phyloP scores from a whole-genome alignment of 2,888 invertebrate species.

The Spisula subtruncata region DNA sequence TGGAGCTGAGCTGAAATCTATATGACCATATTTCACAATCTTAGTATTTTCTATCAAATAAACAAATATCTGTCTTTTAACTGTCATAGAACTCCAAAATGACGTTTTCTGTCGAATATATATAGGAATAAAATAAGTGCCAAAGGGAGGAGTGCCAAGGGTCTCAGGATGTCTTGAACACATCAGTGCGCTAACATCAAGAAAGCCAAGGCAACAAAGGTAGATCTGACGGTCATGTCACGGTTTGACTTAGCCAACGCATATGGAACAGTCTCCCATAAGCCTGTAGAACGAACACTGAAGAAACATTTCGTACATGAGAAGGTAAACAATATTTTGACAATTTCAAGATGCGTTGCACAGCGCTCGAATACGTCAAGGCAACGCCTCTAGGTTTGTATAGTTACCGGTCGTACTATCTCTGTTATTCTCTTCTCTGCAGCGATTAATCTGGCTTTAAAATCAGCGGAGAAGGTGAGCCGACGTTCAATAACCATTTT shows the following conservation, averaged over 20 bases:
- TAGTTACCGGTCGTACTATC: slow-evolving; percentile 63
- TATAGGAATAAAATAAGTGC: too few relatives aligned
- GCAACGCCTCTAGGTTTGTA: slow-evolving; percentile 57
- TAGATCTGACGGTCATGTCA: slow-evolving; percentile 48
- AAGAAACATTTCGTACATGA: slow-evolving; percentile 47
- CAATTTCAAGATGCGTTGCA: slow-evolving; percentile 50
- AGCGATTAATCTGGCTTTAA: slow-evolving; percentile 43
- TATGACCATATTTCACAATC: too few relatives aligned
- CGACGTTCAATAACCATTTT: slow-evolving; percentile 26
- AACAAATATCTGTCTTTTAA: too few relatives aligned
- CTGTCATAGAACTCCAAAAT: too few relatives aligned
- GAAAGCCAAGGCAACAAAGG: too few relatives aligned
- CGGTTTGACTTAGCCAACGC: slow-evolving; percentile 55
- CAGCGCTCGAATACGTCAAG: slow-evolving; percentile 52
- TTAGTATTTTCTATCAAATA: too few relatives aligned
- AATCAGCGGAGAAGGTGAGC: slow-evolving; percentile 32
- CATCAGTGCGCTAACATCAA: too few relatives aligned
- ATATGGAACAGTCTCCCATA: slow-evolving; percentile 55
- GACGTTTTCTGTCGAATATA: too few relatives aligned
- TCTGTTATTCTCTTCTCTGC: slow-evolving; percentile 22
- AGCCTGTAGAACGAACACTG: slow-evolving; percentile 49
- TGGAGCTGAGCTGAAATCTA: too few relatives aligned
- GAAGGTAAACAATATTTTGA: slow-evolving; percentile 50
- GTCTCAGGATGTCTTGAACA: too few relatives aligned
- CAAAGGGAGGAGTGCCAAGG: too few relatives aligned